Evolutionary conservation across 2,113 vertebrate species (phyloP).

Genomic region (Cranoglanis bouderius): DNA sequence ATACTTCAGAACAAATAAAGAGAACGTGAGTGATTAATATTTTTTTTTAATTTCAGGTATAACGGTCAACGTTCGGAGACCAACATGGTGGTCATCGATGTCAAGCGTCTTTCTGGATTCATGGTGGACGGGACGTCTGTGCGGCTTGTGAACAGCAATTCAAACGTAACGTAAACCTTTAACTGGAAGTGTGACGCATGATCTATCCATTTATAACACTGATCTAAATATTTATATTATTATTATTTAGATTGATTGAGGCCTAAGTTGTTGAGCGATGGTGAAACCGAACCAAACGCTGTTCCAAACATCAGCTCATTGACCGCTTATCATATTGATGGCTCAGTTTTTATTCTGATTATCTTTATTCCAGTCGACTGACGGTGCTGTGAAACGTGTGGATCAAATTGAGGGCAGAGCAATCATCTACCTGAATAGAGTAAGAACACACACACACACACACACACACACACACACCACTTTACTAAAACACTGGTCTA

Average conservation of each 20-base stretch:
- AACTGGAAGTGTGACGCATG: neutral
- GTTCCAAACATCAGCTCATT: too few species aligned
- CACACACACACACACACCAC: neutral
- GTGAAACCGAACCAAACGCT: too few species aligned
- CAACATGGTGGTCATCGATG: slow-evolving; percentile 81
- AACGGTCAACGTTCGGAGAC: slow-evolving; percentile 68
- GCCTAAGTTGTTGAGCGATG: neutral
- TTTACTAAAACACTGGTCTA: neutral
- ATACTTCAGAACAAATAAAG: too few species aligned
- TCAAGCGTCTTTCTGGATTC: slow-evolving; percentile 81
- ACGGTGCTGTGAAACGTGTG: slow-evolving; percentile 64
- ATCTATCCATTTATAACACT: too few species aligned
- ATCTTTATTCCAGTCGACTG: slow-evolving; percentile 58
- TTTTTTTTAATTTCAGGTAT: slow-evolving; percentile 64
- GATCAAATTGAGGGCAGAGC: slow-evolving; percentile 65
- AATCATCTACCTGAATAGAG: slow-evolving; percentile 73
- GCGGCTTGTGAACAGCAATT: slow-evolving; percentile 60
- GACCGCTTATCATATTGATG: neutral
- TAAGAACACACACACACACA: slow-evolving; percentile 45
- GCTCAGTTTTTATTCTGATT: neutral
- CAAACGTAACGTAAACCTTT: neutral
- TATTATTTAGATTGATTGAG: too few species aligned
- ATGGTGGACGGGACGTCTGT: slow-evolving; percentile 62
- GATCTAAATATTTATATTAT: neutral
- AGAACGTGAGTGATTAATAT: neutral